Base-by-base conservation (phyloP, 1,140 invertebrate genomes). In the Leptinotarsa lineolata region DNA sequence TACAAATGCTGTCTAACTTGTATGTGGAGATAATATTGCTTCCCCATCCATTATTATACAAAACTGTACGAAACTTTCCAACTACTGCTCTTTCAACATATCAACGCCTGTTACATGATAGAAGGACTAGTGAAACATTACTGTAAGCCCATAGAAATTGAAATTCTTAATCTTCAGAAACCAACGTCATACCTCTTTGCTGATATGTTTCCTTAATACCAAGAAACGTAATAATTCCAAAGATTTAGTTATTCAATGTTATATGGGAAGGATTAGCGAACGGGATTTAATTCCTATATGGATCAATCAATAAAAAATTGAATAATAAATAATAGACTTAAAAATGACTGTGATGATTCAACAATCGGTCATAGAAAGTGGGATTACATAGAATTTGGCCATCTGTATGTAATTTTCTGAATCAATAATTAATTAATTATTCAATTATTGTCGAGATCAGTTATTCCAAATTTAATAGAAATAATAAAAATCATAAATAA, bases 151-250 rank as follows among this genome's bases (percentile, higher is more conserved):
- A 39, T 39, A 39, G 2, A 11, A 11, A 39, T 0, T 39, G 8
- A 8, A 39, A 11, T 39, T 39, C 30, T 11, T 39, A 11, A 39
- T 39, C 8, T 11, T 39, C 30, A 39, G 2, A 11, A 39, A 39
- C 30, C 30, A 11, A 3, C 30, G 8, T 2, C 30, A 60, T 22
- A 30, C 61, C 61, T 45, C 44, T 30, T 65, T n/a, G 2, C 39
- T 18, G n/a, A 54, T 70, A 54, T 74, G 48, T 11, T 48, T 21
- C 60, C 73, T 48, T 70, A 46, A 64, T 67, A 63, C 12, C 1
- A 6, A 18, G 39, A 61, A 65, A 48, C 54, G 45, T 30, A 74
- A 74, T 74, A 74, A 74, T 74, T 70, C 73, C 73, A 65, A 68
- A 59, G 22, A 64, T 68, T 67, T 68, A 54, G 48, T 65, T 48